These are phyloP conservation scores for Gonocerus acuteangulatus DNA, from an alignment of 2,888 invertebrate genomes.

Conservation along the genomic window DNA sequence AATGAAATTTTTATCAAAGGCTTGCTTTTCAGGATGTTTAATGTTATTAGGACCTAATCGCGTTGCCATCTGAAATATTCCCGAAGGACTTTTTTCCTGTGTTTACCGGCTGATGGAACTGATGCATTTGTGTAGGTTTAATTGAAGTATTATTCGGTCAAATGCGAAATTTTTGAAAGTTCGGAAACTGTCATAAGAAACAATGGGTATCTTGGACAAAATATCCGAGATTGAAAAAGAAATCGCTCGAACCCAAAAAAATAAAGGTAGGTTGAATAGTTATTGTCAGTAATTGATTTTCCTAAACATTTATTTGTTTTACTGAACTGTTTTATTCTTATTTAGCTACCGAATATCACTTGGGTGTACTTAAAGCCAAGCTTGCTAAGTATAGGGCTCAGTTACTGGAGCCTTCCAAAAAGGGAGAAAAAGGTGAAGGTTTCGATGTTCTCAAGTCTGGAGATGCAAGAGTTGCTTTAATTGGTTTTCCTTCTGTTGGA, in stretches of 20 bases:
- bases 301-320: neutral
- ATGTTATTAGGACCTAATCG: too few species aligned
- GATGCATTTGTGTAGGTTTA: too few species aligned
- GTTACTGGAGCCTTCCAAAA: slow-evolving; percentile 87
- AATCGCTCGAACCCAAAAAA: slow-evolving; percentile 97
- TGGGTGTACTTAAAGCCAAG: slow-evolving; percentile 94
- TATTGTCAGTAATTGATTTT: neutral
- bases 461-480: slow-evolving; percentile 94
- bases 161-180: too few species aligned
- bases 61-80: too few species aligned
- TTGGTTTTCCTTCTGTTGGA: slow-evolving; percentile 97
- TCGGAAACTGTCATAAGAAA: too few species aligned
- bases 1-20: too few species aligned
- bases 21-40: too few species aligned
- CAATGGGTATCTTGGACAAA: slow-evolving; percentile 97
- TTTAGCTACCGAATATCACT: slow-evolving; percentile 95
- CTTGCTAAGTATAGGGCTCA: slow-evolving; percentile 91
- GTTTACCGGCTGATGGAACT: too few species aligned
- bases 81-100: too few species aligned
- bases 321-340: neutral
- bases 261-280: slow-evolving; percentile 68
- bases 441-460: slow-evolving; percentile 99
- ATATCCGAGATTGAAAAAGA: slow-evolving; percentile 98
- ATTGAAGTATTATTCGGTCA: too few species aligned
- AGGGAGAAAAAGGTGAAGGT: slow-evolving; percentile 90